Base-by-base conservation (phyloP, 64 coral and sea anemone genomes). In the Acropora yongei region DNA sequence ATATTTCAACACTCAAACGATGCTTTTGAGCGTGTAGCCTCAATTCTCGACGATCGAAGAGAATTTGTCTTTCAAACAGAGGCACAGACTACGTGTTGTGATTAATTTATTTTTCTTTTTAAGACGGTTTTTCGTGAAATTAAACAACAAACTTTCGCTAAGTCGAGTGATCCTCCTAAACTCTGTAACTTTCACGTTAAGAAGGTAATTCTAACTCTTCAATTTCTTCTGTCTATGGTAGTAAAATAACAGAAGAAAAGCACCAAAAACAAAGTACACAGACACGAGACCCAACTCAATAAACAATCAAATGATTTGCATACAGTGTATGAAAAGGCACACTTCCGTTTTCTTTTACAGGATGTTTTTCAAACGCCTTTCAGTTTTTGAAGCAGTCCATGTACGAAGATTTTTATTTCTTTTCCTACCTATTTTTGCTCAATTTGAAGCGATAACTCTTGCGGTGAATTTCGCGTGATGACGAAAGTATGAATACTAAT, bases 401-500 rank as follows among this genome's bases (percentile, higher is more conserved):
- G 30, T 48, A 78, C 43, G 13, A 14, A 46, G 43, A 47, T 78
- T 0, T 43, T 0, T 5, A 48, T 50, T 14, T 6, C 60, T 63
- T 63, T 8, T 63, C 1, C 13, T 3, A 63, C 8, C 2, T 13
- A 13, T 63, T 63, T 63, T 63, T 2, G 6, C 6, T 3, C 0
- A 14, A 13, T 13, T 11, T 14, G 8, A 63, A 63, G 10, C 10
- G 60, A 63, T 10, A 63, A 63, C 10, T 13, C 60, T 63, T 13
- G 6, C 11, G 0, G n/a, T 4, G 1, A 8, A 5, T 58, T 11
- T 85, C 65, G 82, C 82, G 82, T 85, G 82, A 85, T 68, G 61
- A 71, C 82, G 18, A 71, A 6, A 6, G 65, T 69, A 18, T 18
- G 82, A 72, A 72, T 72, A 49, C 13, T 72, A 50, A 85, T 85